Base-by-base conservation (phyloP, 2,888 invertebrate species). In the Melanchra persicariae region DNA sequence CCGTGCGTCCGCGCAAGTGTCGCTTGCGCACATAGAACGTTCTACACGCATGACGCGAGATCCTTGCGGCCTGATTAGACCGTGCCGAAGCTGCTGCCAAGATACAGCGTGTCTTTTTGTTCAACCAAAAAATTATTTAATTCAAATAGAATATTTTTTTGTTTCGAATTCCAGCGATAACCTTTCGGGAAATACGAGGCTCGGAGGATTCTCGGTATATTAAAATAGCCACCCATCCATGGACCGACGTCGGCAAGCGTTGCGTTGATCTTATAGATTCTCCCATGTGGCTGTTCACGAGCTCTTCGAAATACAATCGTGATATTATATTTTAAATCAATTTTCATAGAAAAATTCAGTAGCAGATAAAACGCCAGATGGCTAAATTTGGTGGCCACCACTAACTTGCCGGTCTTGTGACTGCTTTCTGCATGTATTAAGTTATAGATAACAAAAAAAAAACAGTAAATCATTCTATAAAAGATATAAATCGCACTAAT, bases 1-100 rank as follows among this genome's bases (percentile, higher is more conserved):
- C 81, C 62, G 57, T 80, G 69, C 54, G 47, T 40, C 37, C 45
- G 45, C 57, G 60, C 66, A 60, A 68, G 52, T 47, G 57, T 69
- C 66, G 61, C 81, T 64, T 81, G 77, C 79, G 81, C 84, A 71
- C 83, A 81, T 82, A 79, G 91, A 93, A 93, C 89, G 91, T 92
- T 92, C 91, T 88, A 91, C 86, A 75, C 86, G 76, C 70, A 82
- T 85, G 84, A 84, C 84, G 84, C 70, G 59, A 76, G 87, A 89
- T 89, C 87, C 87, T 87, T 85, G 74, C 66, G 77, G 68, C 71
- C 85, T 75, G 85, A 89, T 87, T 83, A 84, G 82, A 79, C 74
- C 65, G 45, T 72, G 70, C 60, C 76, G 70, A 78, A 79, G 80
- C 79, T 68, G 67, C 67, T 81, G 83, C 82, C 75, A 81, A 85